These are phyloP conservation scores for Podarcis raffonei DNA, from an alignment of 2,113 vertebrate genomes.

Conservation along the genomic window DNA sequence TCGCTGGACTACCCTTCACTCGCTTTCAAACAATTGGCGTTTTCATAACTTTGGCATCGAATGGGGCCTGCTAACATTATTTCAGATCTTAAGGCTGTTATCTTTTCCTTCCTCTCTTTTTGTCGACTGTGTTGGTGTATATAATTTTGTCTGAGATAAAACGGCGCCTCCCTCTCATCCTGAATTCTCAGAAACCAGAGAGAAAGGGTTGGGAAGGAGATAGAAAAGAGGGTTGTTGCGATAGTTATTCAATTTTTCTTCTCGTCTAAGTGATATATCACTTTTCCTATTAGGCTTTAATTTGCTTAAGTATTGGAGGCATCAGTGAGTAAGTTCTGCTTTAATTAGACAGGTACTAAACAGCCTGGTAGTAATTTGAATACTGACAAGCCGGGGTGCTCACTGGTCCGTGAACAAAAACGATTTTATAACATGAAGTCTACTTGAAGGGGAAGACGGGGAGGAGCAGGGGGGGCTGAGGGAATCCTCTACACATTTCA, in stretches of 20 bases:
- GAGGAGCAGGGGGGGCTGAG: not conserved
- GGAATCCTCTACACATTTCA: slow-evolving; percentile 59
- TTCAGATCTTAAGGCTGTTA: not conserved
- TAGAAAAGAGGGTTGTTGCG: slow-evolving; percentile 25
- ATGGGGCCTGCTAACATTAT: too few species aligned
- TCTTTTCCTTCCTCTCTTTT: not conserved
- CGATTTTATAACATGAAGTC: slow-evolving; percentile 46
- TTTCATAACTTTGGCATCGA: slow-evolving; percentile 22
- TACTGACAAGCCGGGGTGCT: slow-evolving; percentile 66
- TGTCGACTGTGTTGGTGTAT: not conserved
- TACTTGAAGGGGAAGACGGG: slow-evolving; percentile 24
- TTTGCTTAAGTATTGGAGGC: slow-evolving; percentile 67
- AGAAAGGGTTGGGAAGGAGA: slow-evolving; percentile 19
- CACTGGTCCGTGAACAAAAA: slow-evolving; percentile 68
- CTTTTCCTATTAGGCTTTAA: slow-evolving; percentile 71
- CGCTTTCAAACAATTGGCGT: not conserved
- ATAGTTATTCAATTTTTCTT: slow-evolving; percentile 62
- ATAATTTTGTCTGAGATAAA: slow-evolving; percentile 41
- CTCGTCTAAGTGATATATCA: slow-evolving; percentile 70
- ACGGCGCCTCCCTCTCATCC: not conserved
- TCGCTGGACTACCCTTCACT: not conserved
- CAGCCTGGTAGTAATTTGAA: slow-evolving; percentile 69
- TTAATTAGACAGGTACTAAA: slow-evolving; percentile 77
- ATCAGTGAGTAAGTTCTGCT: slow-evolving; percentile 70
- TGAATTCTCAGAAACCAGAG: not conserved